Base-by-base conservation (phyloP, 1,140 invertebrate species). In the Oncopodura yosiiana region DNA sequence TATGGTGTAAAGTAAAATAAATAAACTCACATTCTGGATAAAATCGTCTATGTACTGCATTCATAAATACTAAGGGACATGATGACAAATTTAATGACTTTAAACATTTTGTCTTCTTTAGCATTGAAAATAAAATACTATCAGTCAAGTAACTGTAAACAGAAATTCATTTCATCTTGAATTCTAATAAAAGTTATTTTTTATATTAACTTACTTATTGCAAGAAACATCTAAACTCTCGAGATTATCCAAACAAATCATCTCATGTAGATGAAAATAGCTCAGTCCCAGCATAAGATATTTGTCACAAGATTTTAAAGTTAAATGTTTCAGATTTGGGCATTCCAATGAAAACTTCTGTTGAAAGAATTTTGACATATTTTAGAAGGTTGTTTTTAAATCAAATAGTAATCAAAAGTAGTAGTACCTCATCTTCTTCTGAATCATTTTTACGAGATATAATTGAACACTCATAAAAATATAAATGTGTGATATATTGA, bases 251-350 rank as follows among this genome's bases (percentile, higher is more conserved):
- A 59, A 39, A 43, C 41, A 36, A 12, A 59, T 30, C 5, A 59
- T 24, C 8, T 59, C 37, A 34, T 59, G 49, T 1, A 59, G 26
- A 29, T 59, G 57, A n/a, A 59, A 42, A 18, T 49, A 54, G 16
- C 29, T 54, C 44, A 36, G 44, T 42, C 57, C 57, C 50, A 59
- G 43, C 46, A 59, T 50, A 29, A 59, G 50, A 34, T 59, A 59
- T 18, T 53, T 46, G 34, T 46, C 50, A 42, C 57, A 59, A 9
- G 48, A 12, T 26, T 39, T 21, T 29, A 59, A 16, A 5, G 38
- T 51, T 29, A 59, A 36, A 16, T 59, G 49, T 29, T 32, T 49
- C 32, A 59, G 39, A 24, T 59, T 54, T 27, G 43, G 39, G 45
- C 57, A 59, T 27, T 39, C 53, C 19, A 49, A 23, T 3, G 29